Base-by-base conservation (phyloP, 2,797 vertebrate species). In the Zalophus californianus region DNA sequence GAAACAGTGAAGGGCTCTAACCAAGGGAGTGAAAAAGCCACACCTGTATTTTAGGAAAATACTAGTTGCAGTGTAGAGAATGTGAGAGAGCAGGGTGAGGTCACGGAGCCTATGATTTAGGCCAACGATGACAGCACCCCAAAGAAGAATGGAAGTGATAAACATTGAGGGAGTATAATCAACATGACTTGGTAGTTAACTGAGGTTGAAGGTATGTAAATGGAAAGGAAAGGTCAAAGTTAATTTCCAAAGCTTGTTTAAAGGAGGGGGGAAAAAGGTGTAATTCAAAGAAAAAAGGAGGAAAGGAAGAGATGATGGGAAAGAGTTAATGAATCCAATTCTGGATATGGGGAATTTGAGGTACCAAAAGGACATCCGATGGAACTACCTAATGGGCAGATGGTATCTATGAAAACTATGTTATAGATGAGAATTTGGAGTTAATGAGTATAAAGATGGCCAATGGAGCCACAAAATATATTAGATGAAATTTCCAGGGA, bases 401-500 rank as follows among this genome's bases (percentile, higher is more conserved):
- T 10, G 12, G 13, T 9, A 91, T 52, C 84, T 92, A 86, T 29
- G 18, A 90, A 79, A 90, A 78, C 73, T 23, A 23, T 54, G 41
- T n/a, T 82, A 73, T 1, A 77, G 52, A 64, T 58, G 20, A 94
- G 32, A 68, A 95, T 75, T 29, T 88, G 50, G 16, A 91, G 25
- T 80, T 91, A 58, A 29, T 75, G 41, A 91, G 16, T 20, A 89
- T 70, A 75, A 86, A 93, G 50, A 86, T 32, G 20, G 54, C 72
- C 95, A 82, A 86, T 10, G 13, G 62, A 96, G 50, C 20, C 56
- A 95, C 78, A 29, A 96, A 82, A 86, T 87, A 18, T 44, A 44
- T 44, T 44, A 94, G 73, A 82, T 29, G 13, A 80, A 73, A 93
- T 89, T 91, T 96, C n/a, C 78, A 94, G 35, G 56, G 18, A 95